Conservation (phyloP, 1,140 invertebrate species). For the Formica exsecta region DNA sequence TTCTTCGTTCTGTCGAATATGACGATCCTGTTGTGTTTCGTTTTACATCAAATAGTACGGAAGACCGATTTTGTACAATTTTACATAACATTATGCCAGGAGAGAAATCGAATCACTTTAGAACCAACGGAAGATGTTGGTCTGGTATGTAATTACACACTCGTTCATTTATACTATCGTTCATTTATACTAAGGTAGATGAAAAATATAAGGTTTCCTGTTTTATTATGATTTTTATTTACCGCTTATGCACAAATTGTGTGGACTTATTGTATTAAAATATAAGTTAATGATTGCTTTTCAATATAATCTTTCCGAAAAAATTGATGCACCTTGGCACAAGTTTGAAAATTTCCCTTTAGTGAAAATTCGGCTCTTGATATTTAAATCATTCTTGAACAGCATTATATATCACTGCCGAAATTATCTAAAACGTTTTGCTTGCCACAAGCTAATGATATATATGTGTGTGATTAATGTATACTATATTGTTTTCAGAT, state of each 20-base stretch:
- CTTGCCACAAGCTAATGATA: not conserved
- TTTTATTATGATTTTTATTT: no score
- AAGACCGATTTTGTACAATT: conserved; percentile 94
- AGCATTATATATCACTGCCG: not conserved
- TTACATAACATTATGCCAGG: conserved; percentile 91
- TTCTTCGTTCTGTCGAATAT: conserved; percentile 94
- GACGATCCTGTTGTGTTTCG: conserved; percentile 91
- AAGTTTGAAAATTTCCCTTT: no score
- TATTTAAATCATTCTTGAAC: no score
- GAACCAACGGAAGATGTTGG: conserved; percentile 93
- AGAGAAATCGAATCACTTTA: conserved; percentile 91
- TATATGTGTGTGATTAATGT: not conserved
- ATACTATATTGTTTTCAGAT: conserved; percentile 81
- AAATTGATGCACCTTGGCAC: no score
- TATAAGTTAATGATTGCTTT: no score
- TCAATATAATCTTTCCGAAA: no score
- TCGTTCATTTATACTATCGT: not conserved
- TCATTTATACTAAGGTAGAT: not conserved
- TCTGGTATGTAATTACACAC: conserved; percentile 87
- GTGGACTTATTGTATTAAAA: no score
- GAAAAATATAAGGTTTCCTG: no score
- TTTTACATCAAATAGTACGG: conserved; percentile 92
- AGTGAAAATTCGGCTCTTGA: no score
- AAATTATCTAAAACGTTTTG: conserved; percentile 43
- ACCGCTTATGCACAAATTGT: no score